These are phyloP conservation scores for Parascotia fuliginaria DNA, from an alignment of 2,888 invertebrate genomes.

Conservation along the genomic window DNA sequence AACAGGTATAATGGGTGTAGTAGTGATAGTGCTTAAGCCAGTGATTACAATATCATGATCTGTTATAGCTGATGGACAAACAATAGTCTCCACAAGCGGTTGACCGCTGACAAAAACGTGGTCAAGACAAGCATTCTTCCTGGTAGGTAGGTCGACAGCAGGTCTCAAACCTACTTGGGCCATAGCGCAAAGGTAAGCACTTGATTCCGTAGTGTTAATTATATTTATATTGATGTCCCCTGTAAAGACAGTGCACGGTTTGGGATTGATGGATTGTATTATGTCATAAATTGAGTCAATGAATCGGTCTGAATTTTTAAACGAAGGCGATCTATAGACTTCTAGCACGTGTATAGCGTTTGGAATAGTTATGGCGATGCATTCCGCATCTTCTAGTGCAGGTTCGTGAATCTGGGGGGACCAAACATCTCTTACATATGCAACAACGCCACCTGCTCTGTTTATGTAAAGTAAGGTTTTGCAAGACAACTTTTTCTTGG, in stretches of 20 bases:
- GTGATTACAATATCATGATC: not conserved
- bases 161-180: not conserved
- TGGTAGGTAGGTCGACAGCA: not conserved
- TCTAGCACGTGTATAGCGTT: not conserved
- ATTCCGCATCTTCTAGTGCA: not conserved
- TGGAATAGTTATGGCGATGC: no score
- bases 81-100: not conserved
- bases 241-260: not conserved
- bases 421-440: not conserved
- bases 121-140: not conserved
- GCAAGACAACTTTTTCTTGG: not conserved
- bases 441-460: not conserved
- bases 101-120: not conserved
- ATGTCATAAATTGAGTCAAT: not conserved
- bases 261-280: no score
- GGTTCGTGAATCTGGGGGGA: not conserved
- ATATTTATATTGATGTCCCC: not conserved
- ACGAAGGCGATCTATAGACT: not conserved
- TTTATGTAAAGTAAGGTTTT: not conserved
- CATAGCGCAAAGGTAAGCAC: not conserved
- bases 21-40: not conserved
- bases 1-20: not conserved
- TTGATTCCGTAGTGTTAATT: not conserved
- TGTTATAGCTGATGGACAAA: not conserved
- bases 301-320: not conserved